Evolutionary conservation across 2,888 invertebrate genomes (phyloP).

Genomic region (Lutraria lutraria): DNA sequence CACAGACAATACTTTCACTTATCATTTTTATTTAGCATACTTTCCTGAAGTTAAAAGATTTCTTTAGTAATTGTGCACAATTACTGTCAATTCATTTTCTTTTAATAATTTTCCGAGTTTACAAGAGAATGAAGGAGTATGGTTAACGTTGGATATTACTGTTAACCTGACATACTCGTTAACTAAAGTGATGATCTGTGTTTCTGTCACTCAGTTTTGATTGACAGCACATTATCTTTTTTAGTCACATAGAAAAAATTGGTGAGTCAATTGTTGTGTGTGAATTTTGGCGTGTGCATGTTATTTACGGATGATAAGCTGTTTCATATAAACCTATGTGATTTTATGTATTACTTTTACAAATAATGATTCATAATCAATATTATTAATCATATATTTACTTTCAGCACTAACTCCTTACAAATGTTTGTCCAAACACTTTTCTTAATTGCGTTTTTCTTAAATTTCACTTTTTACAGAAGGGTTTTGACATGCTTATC

Average conservation of each 20-base stretch:
- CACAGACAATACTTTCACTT: no score
- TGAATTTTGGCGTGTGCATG: not conserved
- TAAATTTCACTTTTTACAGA: constrained; percentile 73
- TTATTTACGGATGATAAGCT: not conserved
- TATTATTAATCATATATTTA: not conserved
- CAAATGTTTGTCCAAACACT: not conserved
- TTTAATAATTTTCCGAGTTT: no score
- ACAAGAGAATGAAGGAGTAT: no score
- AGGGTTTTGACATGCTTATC: constrained; percentile 79
- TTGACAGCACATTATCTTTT: no score
- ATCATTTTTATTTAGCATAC: no score
- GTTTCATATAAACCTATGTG: not conserved
- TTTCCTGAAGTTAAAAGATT: no score
- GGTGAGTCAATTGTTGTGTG: not conserved
- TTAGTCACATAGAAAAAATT: not conserved
- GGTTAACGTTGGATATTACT: no score
- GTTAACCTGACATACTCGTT: no score
- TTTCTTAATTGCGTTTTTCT: constrained; percentile 29
- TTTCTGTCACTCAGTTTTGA: no score
- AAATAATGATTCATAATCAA: not conserved
- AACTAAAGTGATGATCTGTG: no score
- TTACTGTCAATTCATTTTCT: no score
- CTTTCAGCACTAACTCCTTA: not conserved
- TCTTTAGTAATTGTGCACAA: no score
- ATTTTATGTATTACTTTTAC: not conserved